Evolutionary conservation across 2,888 invertebrate genomes (phyloP), one percentile per base, ranked within the genome.

Genomic region (Brachylomia viminalis): DNA sequence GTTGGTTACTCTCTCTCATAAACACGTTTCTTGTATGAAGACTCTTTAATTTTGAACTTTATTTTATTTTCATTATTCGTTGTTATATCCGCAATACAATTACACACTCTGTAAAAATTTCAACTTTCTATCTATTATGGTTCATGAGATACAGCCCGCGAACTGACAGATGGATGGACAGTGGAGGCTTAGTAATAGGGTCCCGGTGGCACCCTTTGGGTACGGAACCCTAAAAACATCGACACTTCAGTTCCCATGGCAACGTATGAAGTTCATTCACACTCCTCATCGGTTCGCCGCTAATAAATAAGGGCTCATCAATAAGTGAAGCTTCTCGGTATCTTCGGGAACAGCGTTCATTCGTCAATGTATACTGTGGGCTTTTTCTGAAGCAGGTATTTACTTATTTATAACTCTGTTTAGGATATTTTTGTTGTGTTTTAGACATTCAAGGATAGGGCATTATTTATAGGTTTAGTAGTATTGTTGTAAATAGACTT

Each of bases 301-400:
- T 93, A 94, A 94, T 94, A 95, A 94, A 95, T 95, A 94, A 93
- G 92, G 86, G 90, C 90, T 93, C 94, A 94, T 95, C 93, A 95
- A 94, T 95, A 95, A 94, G 90, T 92, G 89, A 92, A 89, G 91
- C 88, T 89, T 85, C 90, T 90, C 88, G 88, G 92, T 90, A 89
- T 85, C 90, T 89, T 90, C 90, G 89, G 89, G 88, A 93, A 91
- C 92, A 91, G 90, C 86, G 87, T 80, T 86, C 88, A 92, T 93
- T 88, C 91, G 90, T 93, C 93, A 93, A 92, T 92, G 91, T 89
- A 88, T 59, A 64, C 75, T 54, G 62, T 52, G 73, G 72, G 65
- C 58, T 77, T 86, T 85, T 82, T 84, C 86, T 75, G 76, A 76
- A 73, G 56, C 73, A 77, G 62, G 76, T 79, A 75, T 76, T 84